phyloP scores from a whole-genome alignment of 2,113 vertebrate genomes.

The Dipodomys merriami region DNA sequence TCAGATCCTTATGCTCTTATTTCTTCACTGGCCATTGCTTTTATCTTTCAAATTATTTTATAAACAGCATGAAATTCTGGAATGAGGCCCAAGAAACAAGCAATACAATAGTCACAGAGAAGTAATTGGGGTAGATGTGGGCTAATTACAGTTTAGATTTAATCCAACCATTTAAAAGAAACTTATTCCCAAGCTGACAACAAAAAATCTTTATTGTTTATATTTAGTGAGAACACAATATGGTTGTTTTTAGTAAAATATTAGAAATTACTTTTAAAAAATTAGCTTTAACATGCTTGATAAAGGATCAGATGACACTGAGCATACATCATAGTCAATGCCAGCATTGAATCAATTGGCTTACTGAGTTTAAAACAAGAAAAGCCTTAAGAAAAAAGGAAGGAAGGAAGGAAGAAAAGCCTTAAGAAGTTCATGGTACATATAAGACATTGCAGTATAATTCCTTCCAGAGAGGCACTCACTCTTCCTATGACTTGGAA shows the following conservation, averaged over 20 bases:
- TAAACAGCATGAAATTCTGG: slow-evolving; percentile 54
- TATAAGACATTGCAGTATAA: neutral
- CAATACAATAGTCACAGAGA: neutral
- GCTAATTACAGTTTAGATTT: neutral
- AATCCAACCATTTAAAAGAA: neutral
- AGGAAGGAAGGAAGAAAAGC: no score
- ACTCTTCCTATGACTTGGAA: neutral
- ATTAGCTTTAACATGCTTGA: neutral
- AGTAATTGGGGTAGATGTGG: slow-evolving; percentile 7
- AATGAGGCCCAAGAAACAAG: slow-evolving; percentile 19
- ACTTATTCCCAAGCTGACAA: neutral
- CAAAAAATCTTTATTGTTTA: neutral
- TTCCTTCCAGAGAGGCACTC: no score
- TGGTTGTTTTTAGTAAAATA: neutral
- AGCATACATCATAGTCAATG: neutral
- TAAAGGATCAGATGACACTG: neutral
- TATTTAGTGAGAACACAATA: neutral
- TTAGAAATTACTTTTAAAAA: neutral
- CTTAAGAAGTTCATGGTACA: neutral
- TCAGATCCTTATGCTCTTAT: neutral
- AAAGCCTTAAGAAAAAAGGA: neutral
- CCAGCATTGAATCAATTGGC: neutral
- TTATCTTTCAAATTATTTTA: slow-evolving; percentile 43
- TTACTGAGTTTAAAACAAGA: neutral
- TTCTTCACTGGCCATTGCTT: slow-evolving; percentile 34